phyloP scores from a whole-genome alignment of 2,113 vertebrate species.

The Siniperca knerii region DNA sequence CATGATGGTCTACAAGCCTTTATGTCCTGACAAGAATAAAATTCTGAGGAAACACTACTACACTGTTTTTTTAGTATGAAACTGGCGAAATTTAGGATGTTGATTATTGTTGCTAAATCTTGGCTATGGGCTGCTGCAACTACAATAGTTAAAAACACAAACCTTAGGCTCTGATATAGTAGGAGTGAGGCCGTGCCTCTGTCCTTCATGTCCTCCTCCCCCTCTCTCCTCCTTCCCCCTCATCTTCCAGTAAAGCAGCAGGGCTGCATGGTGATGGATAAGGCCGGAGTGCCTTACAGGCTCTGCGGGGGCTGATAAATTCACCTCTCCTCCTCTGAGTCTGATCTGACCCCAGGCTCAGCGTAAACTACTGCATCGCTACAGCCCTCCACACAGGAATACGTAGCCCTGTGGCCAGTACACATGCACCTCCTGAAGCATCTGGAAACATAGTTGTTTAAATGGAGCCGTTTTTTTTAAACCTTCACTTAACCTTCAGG shows the following conservation, averaged over 20 bases:
- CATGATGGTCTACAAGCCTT: not conserved
- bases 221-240: conserved; percentile 6
- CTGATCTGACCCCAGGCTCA: conserved; percentile 59
- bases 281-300: conserved; percentile 43
- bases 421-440: conserved; percentile 34
- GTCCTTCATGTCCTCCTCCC: conserved; percentile 18
- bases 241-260: conserved; percentile 36
- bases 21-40: not conserved
- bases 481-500: conserved; percentile 38
- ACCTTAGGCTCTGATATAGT: not conserved
- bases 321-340: conserved; percentile 64
- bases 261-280: conserved; percentile 61
- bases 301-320: conserved; percentile 67
- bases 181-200: conserved; percentile 8
- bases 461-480: conserved; percentile 11
- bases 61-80: not conserved
- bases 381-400: conserved; percentile 30
- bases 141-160: conserved; percentile 18
- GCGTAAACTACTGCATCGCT: conserved; percentile 44
- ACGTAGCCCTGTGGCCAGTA: conserved; percentile 33
- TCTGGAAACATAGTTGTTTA: not conserved
- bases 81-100: not conserved
- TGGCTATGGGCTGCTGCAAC: not conserved
- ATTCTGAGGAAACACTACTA: not conserved
- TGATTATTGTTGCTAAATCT: not conserved